These are phyloP conservation scores for Tetragnatha montana DNA, from an alignment of 2,888 invertebrate genomes.

Conservation along the genomic window DNA sequence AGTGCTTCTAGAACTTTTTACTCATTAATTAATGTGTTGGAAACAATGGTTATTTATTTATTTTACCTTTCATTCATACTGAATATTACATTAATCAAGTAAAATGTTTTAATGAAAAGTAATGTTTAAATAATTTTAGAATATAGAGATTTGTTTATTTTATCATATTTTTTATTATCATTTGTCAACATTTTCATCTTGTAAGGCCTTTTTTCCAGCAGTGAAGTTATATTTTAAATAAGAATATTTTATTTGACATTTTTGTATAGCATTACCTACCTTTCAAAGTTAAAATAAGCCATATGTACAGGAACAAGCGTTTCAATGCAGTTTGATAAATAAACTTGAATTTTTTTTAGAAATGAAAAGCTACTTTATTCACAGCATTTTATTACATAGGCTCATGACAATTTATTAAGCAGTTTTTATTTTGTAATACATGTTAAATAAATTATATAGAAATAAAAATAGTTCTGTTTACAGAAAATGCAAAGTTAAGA, in stretches of 20 bases:
- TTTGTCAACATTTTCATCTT: too few species aligned
- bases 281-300: too few species aligned
- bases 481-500: background rate
- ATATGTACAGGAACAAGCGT: background rate
- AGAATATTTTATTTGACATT: background rate
- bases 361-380: conserved; percentile 66
- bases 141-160: too few species aligned
- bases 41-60: too few species aligned
- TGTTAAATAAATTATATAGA: background rate
- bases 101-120: too few species aligned
- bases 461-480: background rate
- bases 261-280: background rate
- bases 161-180: too few species aligned
- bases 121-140: too few species aligned
- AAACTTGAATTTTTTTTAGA: conserved; percentile 24
- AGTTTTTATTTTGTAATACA: conserved; percentile 28
- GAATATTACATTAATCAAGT: too few species aligned
- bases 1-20: too few species aligned
- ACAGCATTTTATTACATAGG: conserved; percentile 61
- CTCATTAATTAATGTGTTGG: too few species aligned
- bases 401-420: conserved; percentile 48
- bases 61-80: too few species aligned
- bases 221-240: background rate
- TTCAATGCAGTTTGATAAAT: conserved; percentile 1
- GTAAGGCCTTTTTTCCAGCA: background rate